A percentile compares a stretch with the other conserved stretches of the same genome.
Evolutionary conservation across 2,113 vertebrate genomes (phyloP).

Genomic region (Rhinolophus ferrumequinum): DNA sequence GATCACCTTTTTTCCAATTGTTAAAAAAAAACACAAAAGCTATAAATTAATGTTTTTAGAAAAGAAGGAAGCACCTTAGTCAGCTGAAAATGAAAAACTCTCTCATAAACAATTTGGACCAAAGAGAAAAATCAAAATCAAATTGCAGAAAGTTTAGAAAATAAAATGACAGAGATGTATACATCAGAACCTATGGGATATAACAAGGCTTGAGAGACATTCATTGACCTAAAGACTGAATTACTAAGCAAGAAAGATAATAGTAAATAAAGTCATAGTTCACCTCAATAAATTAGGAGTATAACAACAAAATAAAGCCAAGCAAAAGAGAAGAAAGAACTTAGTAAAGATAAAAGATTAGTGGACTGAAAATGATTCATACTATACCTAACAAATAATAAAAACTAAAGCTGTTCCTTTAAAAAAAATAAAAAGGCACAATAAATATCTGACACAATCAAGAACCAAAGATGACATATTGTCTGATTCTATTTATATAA

Average conservation of each 20-base stretch:
- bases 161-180: neutral
- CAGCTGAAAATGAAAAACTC: neutral
- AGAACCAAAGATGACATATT: neutral
- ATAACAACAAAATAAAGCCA: neutral
- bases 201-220: neutral
- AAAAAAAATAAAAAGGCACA: neutral
- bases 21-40: neutral
- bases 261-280: neutral
- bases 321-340: neutral
- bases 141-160: neutral
- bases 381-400: neutral
- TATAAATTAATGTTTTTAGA: neutral
- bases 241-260: neutral
- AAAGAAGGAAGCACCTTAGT: neutral
- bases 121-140: neutral
- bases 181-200: neutral
- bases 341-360: neutral
- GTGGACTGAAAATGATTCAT: neutral
- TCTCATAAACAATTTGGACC: neutral
- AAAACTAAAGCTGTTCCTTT: neutral
- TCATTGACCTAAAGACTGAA: neutral
- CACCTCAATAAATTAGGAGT: neutral
- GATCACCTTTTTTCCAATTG: neutral
- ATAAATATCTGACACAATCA: neutral
- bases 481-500: neutral